Evolutionary conservation across 2,797 vertebrate species (phyloP).

Genomic region (Setipinna tenuifilis): DNA sequence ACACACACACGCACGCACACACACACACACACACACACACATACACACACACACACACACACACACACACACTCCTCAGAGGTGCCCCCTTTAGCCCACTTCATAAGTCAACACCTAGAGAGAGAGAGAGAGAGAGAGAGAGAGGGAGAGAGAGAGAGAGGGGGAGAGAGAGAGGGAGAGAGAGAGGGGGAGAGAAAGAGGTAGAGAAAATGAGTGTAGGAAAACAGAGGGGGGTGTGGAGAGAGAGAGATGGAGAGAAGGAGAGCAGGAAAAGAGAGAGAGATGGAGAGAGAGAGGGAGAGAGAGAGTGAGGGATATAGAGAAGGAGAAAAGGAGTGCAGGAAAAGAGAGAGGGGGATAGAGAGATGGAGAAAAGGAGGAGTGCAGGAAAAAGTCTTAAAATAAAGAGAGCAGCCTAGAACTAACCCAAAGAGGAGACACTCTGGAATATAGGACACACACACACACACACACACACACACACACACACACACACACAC

Average conservation of each 20-base stretch:
- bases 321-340: conserved; percentile 16
- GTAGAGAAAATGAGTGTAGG: no score
- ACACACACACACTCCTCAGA: no score
- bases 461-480: not conserved
- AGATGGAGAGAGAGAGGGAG: not conserved
- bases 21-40: no score
- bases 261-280: conserved; percentile 7
- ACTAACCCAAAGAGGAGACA: not conserved
- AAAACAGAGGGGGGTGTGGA: no score
- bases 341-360: conserved; percentile 64
- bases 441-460: conserved; percentile 7
- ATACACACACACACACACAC: no score
- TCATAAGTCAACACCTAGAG: no score
- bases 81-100: no score
- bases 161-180: not conserved
- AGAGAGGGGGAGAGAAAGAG: not conserved
- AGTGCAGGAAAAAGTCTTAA: conserved; percentile 6
- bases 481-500: not conserved
- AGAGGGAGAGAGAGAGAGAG: no score
- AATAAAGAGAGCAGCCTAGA: not conserved
- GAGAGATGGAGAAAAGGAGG: conserved; percentile 39
- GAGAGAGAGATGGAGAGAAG: not conserved
- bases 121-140: no score
- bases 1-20: no score
- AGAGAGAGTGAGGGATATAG: not conserved